Evolutionary conservation across 30 jellyfish, hydroid and myxozoan species (phyloP), one percentile per base, ranked within the genome.

Genomic region (Aurelia sp.): DNA sequence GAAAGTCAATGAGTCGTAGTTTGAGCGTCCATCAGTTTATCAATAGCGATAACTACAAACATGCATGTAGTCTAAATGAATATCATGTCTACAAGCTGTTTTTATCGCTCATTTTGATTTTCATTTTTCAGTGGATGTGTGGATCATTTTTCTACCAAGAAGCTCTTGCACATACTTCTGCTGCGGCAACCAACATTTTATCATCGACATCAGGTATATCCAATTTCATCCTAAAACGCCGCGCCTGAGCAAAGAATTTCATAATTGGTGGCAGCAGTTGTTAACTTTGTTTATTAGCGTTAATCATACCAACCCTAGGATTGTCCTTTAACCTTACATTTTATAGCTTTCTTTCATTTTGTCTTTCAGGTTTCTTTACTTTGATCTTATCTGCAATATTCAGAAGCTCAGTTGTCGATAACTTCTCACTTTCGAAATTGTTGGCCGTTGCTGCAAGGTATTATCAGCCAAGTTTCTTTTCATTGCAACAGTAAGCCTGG

Each of bases 131-230:
- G 96, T 94, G 99, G 99, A 71, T 89, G 85, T 64, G 58, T 76
- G 99, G 97, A 3, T 74, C 92, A 48, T 85, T 83, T 35, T 82
- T 84, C 91, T 94, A 94, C 86, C 99, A 94, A 79, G 97, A 81
- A 55, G 96, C 99, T 1, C 68, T 94, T n/a, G 87, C 99, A 11
- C 74, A 74, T 41, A 89, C 96, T n/a, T 82, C 99, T 3, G 97
- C 99, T 9, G 97, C 97, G 18, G 96, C 88, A 7, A 89, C 99
- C 20, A 94, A 94, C 68, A 94, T 94, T 37, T 81, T 94, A 33
- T 94, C 99, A 37, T 89, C 99, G 15, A 88, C 99, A 30, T 94
- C 99, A 57, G 99, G 99, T 72, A 82, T 3, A 23, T 19, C 17
- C 37, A 35, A 0, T 7, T 44, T 44, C 3, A 44, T 9, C 4